Evolutionary conservation across 2,888 invertebrate genomes (phyloP).

Genomic region (Brenthis daphne): DNA sequence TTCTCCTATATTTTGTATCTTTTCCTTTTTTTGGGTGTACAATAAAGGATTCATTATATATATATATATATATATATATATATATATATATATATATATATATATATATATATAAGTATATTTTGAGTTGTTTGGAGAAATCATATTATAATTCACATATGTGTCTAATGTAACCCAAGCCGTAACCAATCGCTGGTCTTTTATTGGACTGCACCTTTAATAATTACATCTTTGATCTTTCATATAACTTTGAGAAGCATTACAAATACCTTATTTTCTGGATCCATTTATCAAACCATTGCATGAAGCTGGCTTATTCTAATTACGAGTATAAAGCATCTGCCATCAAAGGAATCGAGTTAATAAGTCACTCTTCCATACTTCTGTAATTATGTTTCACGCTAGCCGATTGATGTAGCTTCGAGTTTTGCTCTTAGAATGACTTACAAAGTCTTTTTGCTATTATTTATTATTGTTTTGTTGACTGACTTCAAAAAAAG

Average conservation of each 20-base stretch:
- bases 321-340: constrained; percentile 40
- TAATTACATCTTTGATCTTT: constrained; percentile 28
- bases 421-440: background rate
- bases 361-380: constrained; percentile 33
- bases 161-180: background rate
- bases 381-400: constrained; percentile 26
- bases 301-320: constrained; percentile 38
- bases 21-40: too few relatives aligned
- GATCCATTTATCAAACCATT: constrained; percentile 43
- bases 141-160: too few relatives aligned
- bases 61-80: too few relatives aligned
- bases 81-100: too few relatives aligned
- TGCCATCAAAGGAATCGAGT: constrained; percentile 41
- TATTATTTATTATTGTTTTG: background rate
- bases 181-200: constrained; percentile 9
- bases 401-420: constrained; percentile 21
- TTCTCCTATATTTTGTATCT: too few relatives aligned
- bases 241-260: constrained; percentile 25
- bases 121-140: too few relatives aligned
- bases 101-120: too few relatives aligned
- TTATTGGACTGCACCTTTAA: constrained; percentile 4
- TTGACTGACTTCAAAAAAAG: too few relatives aligned
- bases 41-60: too few relatives aligned
- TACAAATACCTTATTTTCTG: constrained; percentile 32
- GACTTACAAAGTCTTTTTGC: background rate